A percentile compares a stretch with the other conserved stretches of the same genome.
These are phyloP conservation scores for Paracentrotus lividus DNA, from an alignment of 53 echinoderm and acorn worm genomes.

Conservation along the genomic window DNA sequence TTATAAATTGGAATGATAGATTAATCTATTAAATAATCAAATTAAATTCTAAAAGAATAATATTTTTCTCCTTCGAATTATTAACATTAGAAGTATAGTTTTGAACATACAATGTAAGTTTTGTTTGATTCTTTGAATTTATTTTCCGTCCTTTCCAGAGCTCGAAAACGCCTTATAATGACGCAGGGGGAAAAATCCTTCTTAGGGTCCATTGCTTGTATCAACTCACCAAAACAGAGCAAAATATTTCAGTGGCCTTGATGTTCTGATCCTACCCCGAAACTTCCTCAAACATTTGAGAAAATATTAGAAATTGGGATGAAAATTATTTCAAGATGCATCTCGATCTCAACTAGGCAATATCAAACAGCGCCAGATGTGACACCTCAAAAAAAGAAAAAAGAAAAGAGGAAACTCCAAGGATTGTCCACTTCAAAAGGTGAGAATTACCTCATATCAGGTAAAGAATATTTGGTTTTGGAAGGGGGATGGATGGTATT, in stretches of 20 bases:
- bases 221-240: not conserved
- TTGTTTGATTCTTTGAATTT: no score
- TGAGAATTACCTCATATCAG: not conserved
- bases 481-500: not conserved
- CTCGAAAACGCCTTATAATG: no score
- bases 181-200: not conserved
- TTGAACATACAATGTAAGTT: no score
- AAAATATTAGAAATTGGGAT: conserved; percentile 26
- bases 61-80: no score
- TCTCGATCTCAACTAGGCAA: not conserved
- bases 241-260: conserved; percentile 2
- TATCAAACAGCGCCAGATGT: conserved; percentile 7
- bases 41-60: no score
- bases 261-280: not conserved
- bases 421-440: not conserved
- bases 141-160: no score
- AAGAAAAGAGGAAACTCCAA: no score
- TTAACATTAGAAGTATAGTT: no score
- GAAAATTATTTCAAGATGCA: conserved; percentile 44
- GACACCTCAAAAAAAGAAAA: not conserved
- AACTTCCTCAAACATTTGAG: conserved; percentile 27
- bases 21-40: no score
- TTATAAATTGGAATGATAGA: no score
- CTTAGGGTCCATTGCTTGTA: no score
- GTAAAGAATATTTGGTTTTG: not conserved